Evolutionary conservation across 1,140 invertebrate genomes (phyloP).

Genomic region (Geopemphigus sp.): DNA sequence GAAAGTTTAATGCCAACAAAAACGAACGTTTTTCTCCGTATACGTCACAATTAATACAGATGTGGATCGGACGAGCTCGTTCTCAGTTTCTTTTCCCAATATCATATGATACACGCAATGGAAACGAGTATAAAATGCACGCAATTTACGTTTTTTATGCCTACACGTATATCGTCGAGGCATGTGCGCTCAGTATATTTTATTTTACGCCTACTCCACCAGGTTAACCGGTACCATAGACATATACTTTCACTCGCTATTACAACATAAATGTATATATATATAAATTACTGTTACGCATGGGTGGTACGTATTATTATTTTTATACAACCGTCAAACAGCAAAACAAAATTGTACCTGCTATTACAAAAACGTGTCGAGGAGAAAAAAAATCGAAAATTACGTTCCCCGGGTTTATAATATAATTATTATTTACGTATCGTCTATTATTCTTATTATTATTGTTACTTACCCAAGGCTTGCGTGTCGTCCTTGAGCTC

Average conservation of each 20-base stretch:
- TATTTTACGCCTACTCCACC: conserved; percentile 18
- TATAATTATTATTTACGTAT: background rate
- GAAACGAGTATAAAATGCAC: background rate
- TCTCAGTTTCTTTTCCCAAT: too few relatives aligned
- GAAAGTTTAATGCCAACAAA: background rate
- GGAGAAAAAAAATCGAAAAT: background rate
- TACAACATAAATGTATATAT: background rate
- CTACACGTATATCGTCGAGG: background rate
- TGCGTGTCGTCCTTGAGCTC: conserved; percentile 90
- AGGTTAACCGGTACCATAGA: background rate
- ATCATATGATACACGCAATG: background rate
- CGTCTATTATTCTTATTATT: too few relatives aligned
- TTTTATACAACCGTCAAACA: too few relatives aligned
- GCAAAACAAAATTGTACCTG: too few relatives aligned
- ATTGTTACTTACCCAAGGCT: conserved; percentile 65
- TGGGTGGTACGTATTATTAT: background rate
- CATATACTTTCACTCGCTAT: conserved; percentile 20
- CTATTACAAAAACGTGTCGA: too few relatives aligned
- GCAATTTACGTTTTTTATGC: background rate
- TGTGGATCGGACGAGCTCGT: background rate
- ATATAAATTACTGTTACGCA: background rate
- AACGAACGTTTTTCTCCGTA: background rate
- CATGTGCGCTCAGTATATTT: background rate
- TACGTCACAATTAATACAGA: background rate
- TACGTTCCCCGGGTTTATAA: background rate